phyloP scores from a whole-genome alignment of 2,113 vertebrate genomes.

The Actinemys pallida region DNA sequence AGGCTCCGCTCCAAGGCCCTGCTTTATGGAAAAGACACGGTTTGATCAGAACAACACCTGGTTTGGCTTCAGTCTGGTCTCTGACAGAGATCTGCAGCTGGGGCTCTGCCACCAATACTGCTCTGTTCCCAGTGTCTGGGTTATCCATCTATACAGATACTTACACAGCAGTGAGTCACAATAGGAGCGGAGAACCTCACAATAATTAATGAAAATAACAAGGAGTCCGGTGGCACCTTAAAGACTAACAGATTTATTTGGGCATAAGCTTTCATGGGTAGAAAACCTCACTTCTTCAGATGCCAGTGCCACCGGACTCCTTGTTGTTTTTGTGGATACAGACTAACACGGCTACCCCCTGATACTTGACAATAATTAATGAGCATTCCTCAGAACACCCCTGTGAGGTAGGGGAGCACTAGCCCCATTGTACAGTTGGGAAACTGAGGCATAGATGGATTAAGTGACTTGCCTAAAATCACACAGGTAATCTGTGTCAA shows the following conservation, averaged over 20 bases:
- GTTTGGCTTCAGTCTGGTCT: not conserved
- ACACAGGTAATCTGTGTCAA: not conserved
- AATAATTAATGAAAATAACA: not conserved
- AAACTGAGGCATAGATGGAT: not conserved
- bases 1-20: too few species aligned
- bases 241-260: too few species aligned
- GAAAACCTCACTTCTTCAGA: too few species aligned
- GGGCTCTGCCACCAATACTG: not conserved
- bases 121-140: not conserved
- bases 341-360: too few species aligned
- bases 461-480: not conserved
- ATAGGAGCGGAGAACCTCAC: not conserved
- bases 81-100: not conserved
- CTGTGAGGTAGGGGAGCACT: not conserved
- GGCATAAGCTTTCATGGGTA: too few species aligned
- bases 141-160: not conserved
- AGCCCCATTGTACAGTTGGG: not conserved
- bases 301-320: too few species aligned
- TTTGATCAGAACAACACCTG: not conserved
- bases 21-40: not conserved
- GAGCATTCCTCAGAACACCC: not conserved
- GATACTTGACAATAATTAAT: not conserved
- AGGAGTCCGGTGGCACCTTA: too few species aligned
- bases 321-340: too few species aligned
- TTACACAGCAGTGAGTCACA: not conserved